Percentiles rank a stretch among this genome's conserved stretches.
These are phyloP conservation scores for Platypus cylindrus DNA, from an alignment of 2,888 invertebrate genomes.

Conservation along the genomic window DNA sequence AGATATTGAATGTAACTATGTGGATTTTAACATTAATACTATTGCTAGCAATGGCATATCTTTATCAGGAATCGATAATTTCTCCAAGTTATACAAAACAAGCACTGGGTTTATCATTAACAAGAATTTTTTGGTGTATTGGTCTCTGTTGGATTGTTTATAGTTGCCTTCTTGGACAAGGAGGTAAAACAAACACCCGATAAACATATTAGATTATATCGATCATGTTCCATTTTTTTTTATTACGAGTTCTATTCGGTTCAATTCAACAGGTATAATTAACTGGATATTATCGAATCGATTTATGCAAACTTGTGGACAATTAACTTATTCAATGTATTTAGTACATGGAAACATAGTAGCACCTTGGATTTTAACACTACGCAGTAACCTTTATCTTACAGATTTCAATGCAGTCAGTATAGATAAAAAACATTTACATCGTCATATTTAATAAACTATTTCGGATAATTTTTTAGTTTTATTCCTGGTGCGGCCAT, in stretches of 20 bases:
- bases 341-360: constrained; percentile 9
- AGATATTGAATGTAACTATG: constrained; percentile 2
- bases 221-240: background rate
- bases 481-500: constrained; percentile 6
- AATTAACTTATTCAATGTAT: constrained; percentile 40
- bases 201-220: background rate
- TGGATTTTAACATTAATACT: constrained; percentile 7
- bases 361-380: constrained; percentile 6
- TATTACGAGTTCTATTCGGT: background rate
- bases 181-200: constrained; percentile 7
- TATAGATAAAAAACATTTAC: constrained; percentile 3
- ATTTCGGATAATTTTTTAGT: constrained; percentile 5
- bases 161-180: constrained; percentile 13
- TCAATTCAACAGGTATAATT: constrained; percentile 31
- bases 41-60: constrained; percentile 3
- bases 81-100: constrained; percentile 3
- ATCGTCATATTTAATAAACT: no score
- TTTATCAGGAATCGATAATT: constrained; percentile 4
- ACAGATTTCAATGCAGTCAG: constrained; percentile 16
- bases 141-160: constrained; percentile 15
- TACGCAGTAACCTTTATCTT: constrained; percentile 11
- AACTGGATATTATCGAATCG: constrained; percentile 39
- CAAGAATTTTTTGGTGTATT: constrained; percentile 12
- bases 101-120: constrained; percentile 12
- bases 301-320: constrained; percentile 39